Percentiles rank a stretch among this genome's conserved stretches.
These are phyloP conservation scores for Theonella swinhoei DNA, from an alignment of 37 sponge, comb jelly and placozoan genomes.

Conservation along the genomic window DNA sequence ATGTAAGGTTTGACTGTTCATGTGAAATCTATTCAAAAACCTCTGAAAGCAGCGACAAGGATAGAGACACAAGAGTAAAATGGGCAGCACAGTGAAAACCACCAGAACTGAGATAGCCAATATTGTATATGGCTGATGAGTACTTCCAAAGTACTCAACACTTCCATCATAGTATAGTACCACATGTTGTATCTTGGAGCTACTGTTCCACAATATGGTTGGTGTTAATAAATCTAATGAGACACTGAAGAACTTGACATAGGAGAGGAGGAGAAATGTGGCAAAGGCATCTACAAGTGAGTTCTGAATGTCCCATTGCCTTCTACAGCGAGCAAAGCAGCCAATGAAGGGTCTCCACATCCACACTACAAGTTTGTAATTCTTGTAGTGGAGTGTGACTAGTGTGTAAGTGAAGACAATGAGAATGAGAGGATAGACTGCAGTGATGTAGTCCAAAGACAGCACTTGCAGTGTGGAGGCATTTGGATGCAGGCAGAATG, in stretches of 20 bases:
- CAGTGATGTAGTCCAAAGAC: not conserved
- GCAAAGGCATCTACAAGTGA: not conserved
- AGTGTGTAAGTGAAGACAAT: not conserved
- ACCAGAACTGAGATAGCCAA: not conserved
- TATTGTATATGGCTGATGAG: not conserved
- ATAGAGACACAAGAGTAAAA: slow-evolving; percentile 8
- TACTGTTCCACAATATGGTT: not conserved
- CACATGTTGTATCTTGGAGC: too few relatives aligned
- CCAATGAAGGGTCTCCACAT: not conserved
- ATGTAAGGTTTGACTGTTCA: not conserved
- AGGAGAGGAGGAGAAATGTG: not conserved
- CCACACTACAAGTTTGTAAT: not conserved
- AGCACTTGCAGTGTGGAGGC: not conserved
- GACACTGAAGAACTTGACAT: not conserved
- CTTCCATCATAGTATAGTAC: too few relatives aligned
- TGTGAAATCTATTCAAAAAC: not conserved
- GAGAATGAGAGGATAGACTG: not conserved
- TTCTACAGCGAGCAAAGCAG: not conserved
- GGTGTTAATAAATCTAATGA: not conserved
- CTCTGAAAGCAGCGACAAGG: not conserved
- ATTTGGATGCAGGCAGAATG: slow-evolving; percentile 2
- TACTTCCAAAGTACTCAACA: not conserved
- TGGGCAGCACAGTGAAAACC: not conserved
- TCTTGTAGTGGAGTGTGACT: not conserved
- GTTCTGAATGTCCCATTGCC: not conserved